Evolutionary conservation across 2,113 vertebrate species (phyloP).

Genomic region (Laticauda laticaudata): DNA sequence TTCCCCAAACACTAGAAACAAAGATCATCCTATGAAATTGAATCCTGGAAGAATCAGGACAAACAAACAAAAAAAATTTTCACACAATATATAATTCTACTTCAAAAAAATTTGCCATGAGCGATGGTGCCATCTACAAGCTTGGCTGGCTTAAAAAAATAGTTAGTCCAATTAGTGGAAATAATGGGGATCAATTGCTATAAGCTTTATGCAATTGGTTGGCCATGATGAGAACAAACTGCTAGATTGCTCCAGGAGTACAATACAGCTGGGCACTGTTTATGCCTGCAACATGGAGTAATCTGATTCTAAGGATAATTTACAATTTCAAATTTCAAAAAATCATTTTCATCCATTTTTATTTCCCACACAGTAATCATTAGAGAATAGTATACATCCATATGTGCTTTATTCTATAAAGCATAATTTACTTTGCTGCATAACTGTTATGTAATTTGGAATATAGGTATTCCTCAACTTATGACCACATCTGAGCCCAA

Average conservation of each 20-base stretch:
- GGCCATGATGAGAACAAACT: neutral
- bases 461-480: neutral
- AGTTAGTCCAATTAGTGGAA: neutral
- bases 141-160: neutral
- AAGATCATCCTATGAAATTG: neutral
- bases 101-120: neutral
- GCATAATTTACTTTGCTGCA: neutral
- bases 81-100: neutral
- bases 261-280: neutral
- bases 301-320: neutral
- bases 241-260: neutral
- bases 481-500: neutral
- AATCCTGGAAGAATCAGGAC: neutral
- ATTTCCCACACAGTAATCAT: neutral
- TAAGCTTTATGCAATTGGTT: neutral
- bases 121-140: neutral
- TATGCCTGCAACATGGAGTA: neutral
- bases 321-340: neutral
- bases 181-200: neutral
- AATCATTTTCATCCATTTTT: neutral
- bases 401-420: neutral
- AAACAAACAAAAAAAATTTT: neutral
- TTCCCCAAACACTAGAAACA: neutral
- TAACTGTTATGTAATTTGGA: neutral
- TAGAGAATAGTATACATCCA: neutral